Evolutionary conservation across 92 coral and sea anemone genomes (phyloP).

Genomic region (Blastomussa wellsi): DNA sequence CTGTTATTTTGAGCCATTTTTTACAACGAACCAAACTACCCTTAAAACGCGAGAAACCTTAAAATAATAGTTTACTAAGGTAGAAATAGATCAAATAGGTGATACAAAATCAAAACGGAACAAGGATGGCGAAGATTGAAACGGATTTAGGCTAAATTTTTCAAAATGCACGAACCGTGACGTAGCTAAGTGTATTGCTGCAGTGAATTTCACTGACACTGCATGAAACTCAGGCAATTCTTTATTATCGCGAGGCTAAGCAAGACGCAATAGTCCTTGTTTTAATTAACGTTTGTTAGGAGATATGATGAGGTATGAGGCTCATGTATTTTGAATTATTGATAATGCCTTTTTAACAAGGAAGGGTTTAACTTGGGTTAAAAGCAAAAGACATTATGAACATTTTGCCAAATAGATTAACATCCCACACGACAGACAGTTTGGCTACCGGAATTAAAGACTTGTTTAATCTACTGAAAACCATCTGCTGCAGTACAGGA

Average conservation of each 20-base stretch:
- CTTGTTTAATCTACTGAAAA: not conserved
- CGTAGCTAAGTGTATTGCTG: not conserved
- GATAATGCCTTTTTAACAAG: not conserved
- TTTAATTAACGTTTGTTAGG: not conserved
- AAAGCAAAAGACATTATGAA: not conserved
- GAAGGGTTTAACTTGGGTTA: not conserved
- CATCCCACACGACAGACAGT: not conserved
- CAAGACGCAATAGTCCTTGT: not conserved
- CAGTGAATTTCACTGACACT: not conserved
- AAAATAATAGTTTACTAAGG: too few species aligned
- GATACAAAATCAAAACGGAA: too few species aligned
- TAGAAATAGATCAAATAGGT: too few species aligned
- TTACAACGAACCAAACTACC: too few species aligned
- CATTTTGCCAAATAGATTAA: not conserved
- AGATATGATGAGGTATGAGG: not conserved
- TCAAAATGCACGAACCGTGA: too few species aligned
- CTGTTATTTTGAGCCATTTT: too few species aligned
- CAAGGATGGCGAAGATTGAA: too few species aligned
- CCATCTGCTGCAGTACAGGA: too few species aligned
- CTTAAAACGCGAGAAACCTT: too few species aligned
- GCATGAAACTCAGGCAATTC: not conserved
- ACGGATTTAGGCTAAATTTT: too few species aligned
- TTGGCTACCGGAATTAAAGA: conserved; percentile 13
- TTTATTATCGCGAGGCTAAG: not conserved
- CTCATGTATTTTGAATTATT: not conserved